Evolutionary conservation across 2,113 vertebrate genomes (phyloP).

Genomic region (Peromyscus maniculatus): DNA sequence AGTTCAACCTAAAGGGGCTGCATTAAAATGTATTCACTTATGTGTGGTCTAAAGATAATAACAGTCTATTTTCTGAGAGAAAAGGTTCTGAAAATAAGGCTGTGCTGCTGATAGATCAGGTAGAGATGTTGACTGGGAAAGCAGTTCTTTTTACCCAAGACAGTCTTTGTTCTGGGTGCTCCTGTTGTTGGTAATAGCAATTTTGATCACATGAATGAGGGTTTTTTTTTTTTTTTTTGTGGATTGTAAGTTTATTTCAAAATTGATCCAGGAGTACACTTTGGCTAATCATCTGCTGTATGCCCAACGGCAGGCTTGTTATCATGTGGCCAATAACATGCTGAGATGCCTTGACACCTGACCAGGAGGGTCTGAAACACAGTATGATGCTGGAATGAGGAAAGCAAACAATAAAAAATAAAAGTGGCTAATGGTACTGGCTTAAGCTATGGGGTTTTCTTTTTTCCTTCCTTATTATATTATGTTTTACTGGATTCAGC

Average conservation of each 20-base stretch:
- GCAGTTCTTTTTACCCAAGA: conserved; percentile 26
- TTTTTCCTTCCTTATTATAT: not conserved
- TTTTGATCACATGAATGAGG: conserved; percentile 68
- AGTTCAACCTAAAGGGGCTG: conserved; percentile 62
- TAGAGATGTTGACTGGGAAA: not conserved
- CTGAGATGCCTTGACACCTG: not conserved
- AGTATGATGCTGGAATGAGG: not conserved
- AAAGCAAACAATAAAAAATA: not conserved
- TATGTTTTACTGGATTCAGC: not conserved
- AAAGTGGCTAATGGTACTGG: not conserved
- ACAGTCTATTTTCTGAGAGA: conserved; percentile 67
- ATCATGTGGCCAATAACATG: not conserved
- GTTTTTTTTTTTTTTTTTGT: not conserved
- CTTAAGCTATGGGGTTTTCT: not conserved
- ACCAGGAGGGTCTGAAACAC: not conserved
- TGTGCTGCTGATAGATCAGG: conserved; percentile 46
- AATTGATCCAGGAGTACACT: conserved; percentile 65
- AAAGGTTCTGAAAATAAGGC: conserved; percentile 58
- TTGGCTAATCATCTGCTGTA: conserved; percentile 3
- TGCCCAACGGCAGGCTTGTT: not conserved
- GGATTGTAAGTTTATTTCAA: conserved; percentile 57
- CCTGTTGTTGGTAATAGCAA: conserved; percentile 50
- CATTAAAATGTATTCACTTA: conserved; percentile 63
- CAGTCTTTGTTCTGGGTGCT: conserved; percentile 48
- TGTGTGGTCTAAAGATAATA: conserved; percentile 56